Conservation (phyloP, 2,888 invertebrate genomes). For the Epistrophe grossulariae region DNA sequence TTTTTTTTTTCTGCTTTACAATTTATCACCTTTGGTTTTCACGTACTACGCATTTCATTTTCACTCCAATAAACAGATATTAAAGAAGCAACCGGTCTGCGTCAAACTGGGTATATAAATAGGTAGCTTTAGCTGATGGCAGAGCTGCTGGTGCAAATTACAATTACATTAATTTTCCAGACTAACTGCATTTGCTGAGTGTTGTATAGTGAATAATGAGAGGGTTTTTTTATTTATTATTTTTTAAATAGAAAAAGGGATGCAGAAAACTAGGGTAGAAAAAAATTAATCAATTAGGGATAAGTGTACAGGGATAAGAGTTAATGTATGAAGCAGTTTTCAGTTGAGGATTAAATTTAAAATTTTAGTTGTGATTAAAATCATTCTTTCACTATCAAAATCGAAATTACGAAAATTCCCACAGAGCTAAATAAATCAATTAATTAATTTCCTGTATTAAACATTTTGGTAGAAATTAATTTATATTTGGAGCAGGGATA, state of each 20-base stretch:
- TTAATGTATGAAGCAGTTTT: too few species aligned
- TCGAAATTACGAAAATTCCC: too few species aligned
- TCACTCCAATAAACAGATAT: conserved; percentile 24
- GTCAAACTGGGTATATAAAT: not conserved
- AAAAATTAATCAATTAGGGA: not conserved
- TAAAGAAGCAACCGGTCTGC: conserved; percentile 15
- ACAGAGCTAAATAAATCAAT: too few species aligned
- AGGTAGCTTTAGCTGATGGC: not conserved
- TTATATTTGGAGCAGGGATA: too few species aligned
- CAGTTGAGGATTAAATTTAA: too few species aligned
- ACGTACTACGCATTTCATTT: conserved; percentile 51
- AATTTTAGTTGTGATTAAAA: too few species aligned
- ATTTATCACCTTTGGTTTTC: conserved; percentile 25
- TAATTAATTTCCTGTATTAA: too few species aligned
- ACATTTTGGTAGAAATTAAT: too few species aligned
- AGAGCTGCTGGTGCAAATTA: not conserved
- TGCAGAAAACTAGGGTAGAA: not conserved
- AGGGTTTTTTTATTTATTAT: not conserved
- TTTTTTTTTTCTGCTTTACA: not conserved
- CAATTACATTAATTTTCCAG: conserved; percentile 13
- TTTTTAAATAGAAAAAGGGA: not conserved
- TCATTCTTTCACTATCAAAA: too few species aligned
- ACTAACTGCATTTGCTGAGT: conserved; percentile 23
- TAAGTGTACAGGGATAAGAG: not conserved
- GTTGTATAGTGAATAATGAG: conserved; percentile 29